Evolutionary conservation across 2,797 vertebrate genomes (phyloP).

Genomic region (Ciconia nigra): DNA sequence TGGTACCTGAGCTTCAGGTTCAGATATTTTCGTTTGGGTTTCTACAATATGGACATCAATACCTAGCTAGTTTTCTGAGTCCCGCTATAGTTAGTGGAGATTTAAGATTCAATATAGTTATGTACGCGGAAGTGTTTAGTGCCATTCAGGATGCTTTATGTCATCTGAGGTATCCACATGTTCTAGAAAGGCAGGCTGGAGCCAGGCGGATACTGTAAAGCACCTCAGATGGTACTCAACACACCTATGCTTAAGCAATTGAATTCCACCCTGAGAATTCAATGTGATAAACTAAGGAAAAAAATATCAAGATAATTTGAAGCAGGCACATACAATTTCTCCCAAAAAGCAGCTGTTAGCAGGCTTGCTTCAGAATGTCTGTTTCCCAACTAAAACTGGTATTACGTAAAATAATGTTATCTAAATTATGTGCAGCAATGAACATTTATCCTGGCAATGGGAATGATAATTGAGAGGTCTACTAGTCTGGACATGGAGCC

Average conservation of each 20-base stretch:
- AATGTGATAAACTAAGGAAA: neutral
- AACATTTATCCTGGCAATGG: neutral
- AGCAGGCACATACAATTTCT: neutral
- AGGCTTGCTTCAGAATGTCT: neutral
- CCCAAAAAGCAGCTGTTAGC: neutral
- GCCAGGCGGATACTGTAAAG: neutral
- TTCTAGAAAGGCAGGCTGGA: neutral
- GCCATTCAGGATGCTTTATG: neutral
- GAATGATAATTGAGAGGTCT: neutral
- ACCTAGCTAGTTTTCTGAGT: neutral
- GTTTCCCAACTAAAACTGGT: neutral
- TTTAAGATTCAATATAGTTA: neutral
- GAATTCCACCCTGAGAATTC: constrained; percentile 8
- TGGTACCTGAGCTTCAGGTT: neutral
- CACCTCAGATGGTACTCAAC: neutral
- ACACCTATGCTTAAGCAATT: neutral
- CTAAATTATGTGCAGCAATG: neutral
- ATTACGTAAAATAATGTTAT: neutral
- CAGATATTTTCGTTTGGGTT: neutral
- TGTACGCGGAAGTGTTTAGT: neutral
- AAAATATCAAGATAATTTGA: neutral
- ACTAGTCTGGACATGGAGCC: fast-evolving
- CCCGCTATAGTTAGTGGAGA: neutral
- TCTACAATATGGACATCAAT: neutral
- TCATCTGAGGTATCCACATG: neutral